Evolutionary conservation across 2,888 invertebrate species (phyloP), one percentile per base, ranked within the genome.

Genomic region (Urechis unicinctus): DNA sequence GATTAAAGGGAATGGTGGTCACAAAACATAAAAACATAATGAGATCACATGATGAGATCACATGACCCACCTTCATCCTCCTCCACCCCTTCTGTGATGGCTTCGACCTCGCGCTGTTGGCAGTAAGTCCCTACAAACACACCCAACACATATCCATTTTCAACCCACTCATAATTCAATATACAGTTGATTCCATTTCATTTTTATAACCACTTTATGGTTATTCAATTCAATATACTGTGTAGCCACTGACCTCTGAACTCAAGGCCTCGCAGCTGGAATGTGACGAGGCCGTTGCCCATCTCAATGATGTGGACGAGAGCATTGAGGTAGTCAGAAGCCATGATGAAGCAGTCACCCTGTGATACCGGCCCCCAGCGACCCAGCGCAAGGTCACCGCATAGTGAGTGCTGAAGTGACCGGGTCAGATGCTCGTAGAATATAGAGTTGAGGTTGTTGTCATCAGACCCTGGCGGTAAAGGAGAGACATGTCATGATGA

Each of bases 391-490:
- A 76, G 59, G 60, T 77, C 76, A 0, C 76, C 76, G 75, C 91
- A 95, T 4, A 98, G 81, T 31, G 92, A 93, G 78, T 94, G 92
- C 74, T 98, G 97, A 59, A 98, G 81, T 2, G 95, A 95, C 3
- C 96, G 84, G 0, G 97, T 97, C 51, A 98, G 81, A 76, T 98
- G 98, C 80, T 98, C 98, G 77, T 98, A 98, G 81, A 99, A 99
- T 73, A 99, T 96, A 1, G 96, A 95, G 79, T 98, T 99, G 52
- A 98, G 79, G 78, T 98, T 98, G 79, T 96, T 96, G 77, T 98
- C 97, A 74, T 96, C 96, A 67, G 89, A 83, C 45, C 52, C 31
- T 53, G 50, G 5, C 30, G 29, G 30, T n/a, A 54, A 17, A 24
- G 21, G 6, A 9, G 22, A 45, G 6, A 17, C 41, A 13, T 36